Percentiles rank a stretch among this genome's conserved stretches.
Evolutionary conservation across 1,140 invertebrate species (phyloP).

Genomic region (Phenacoccus solenopsis): DNA sequence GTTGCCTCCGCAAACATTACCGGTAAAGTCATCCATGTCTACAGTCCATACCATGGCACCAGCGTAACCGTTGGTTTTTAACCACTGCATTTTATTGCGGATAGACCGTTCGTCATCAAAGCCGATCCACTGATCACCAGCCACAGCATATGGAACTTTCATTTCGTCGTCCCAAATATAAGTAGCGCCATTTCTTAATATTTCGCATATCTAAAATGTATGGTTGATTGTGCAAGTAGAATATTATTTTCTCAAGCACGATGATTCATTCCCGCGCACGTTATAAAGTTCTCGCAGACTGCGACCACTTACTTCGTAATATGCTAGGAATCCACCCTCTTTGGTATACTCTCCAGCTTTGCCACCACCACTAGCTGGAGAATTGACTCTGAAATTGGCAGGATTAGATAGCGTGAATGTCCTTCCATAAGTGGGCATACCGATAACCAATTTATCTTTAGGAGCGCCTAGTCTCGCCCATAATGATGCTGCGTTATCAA

Average conservation of each 20-base stretch:
- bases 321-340: conserved; percentile 83
- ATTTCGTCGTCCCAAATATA: conserved; percentile 85
- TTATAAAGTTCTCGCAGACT: too few relatives aligned
- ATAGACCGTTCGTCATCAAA: conserved; percentile 82
- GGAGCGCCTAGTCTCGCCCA: conserved; percentile 86
- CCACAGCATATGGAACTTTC: conserved; percentile 68
- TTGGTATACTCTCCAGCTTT: conserved; percentile 85
- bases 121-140: conserved; percentile 78
- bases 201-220: conserved; percentile 76
- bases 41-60: conserved; percentile 96
- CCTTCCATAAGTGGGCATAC: conserved; percentile 94
- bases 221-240: too few relatives aligned
- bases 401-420: conserved; percentile 78
- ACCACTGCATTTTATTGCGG: conserved; percentile 76
- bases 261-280: too few relatives aligned
- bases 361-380: conserved; percentile 75
- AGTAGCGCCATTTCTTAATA: conserved; percentile 73
- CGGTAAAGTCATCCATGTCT: conserved; percentile 92
- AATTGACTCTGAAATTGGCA: conserved; percentile 65
- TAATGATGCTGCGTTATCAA: conserved; percentile 67
- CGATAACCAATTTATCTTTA: conserved; percentile 87
- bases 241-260: too few relatives aligned
- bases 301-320: conserved; percentile 78
- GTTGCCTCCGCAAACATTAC: conserved; percentile 61
- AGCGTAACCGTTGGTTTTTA: conserved; percentile 75